phyloP scores from a whole-genome alignment of 2,113 vertebrate species.

The rabbit (Oryctolagus cuniculus) region mOryCun1.1 NC_091441.1:56518501-56519000 shows the following conservation, averaged over 20 bases:
- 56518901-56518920: background rate
- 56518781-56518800: background rate
- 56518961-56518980: background rate
- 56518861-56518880: background rate
- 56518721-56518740: background rate
- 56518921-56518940: background rate
- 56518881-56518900: background rate
- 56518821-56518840: background rate
- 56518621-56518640: no score
- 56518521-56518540: no score
- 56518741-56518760: background rate
- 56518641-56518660: no score
- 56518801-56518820: background rate
- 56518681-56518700: background rate
- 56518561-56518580: no score
- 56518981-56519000: background rate
- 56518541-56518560: no score
- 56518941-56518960: background rate
- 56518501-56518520: no score
- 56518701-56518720: constrained; percentile 34
- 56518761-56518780: background rate
- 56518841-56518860: background rate
- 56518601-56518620: no score
- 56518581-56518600: no score
- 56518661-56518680: background rate